Evolutionary conservation across 2,797 vertebrate species (phyloP).

Genomic region (Sebastes trivittatus): DNA sequence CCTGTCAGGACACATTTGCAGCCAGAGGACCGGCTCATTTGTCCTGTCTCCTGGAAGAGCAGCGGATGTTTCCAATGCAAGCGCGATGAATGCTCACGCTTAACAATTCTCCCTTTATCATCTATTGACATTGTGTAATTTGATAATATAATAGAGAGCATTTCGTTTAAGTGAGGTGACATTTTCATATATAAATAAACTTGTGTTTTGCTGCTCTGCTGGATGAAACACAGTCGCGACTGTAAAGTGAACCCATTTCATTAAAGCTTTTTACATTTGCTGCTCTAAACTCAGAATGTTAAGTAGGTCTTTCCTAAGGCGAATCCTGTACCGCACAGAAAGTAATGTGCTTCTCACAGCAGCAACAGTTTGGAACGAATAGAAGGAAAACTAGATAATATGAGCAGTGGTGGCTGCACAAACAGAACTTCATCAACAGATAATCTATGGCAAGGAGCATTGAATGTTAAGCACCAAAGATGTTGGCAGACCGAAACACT

Average conservation of each 20-base stretch:
- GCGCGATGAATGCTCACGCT: slow-evolving; percentile 12
- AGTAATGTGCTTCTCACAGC: slow-evolving; percentile 27
- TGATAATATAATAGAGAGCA: slow-evolving; percentile 21
- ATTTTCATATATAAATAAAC: slow-evolving; percentile 30
- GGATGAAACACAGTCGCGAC: slow-evolving; percentile 47
- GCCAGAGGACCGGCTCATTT: slow-evolving; percentile 62
- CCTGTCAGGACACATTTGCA: slow-evolving; percentile 77
- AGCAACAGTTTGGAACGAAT: slow-evolving; percentile 24
- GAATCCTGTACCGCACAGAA: slow-evolving; percentile 49
- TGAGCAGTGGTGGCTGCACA: neutral
- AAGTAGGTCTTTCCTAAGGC: slow-evolving; percentile 63
- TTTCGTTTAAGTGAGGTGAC: slow-evolving; percentile 15
- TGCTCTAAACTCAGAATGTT: slow-evolving; percentile 63
- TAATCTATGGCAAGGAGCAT: neutral
- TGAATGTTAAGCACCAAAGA: neutral
- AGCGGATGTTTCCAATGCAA: slow-evolving; percentile 9
- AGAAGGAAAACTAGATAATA: slow-evolving; percentile 2
- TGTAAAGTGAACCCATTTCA: slow-evolving; percentile 55
- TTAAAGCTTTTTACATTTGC: slow-evolving; percentile 62
- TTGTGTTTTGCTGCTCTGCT: slow-evolving; percentile 7
- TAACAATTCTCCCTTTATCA: slow-evolving; percentile 4
- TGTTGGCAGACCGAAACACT: neutral
- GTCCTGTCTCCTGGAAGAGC: slow-evolving; percentile 56
- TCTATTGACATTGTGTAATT: slow-evolving; percentile 11
- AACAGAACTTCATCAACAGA: slow-evolving; percentile 7